These are phyloP conservation scores for Metaphire vulgaris DNA, from an alignment of 1,140 invertebrate species.

Conservation along the genomic window DNA sequence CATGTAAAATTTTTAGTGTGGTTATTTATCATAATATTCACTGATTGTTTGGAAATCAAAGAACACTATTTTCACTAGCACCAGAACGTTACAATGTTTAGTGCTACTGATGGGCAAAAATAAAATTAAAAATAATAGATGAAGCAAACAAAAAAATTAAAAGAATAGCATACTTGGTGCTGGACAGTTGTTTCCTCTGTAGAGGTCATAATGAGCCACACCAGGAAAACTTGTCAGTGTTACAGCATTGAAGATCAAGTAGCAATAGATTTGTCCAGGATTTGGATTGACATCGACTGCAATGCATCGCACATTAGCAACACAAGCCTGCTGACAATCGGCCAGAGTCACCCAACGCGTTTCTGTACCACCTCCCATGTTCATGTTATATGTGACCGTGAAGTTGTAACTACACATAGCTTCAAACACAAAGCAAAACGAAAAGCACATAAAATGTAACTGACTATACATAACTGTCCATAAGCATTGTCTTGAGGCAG, in stretches of 20 bases:
- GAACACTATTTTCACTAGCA: no score
- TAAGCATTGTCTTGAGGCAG: no score
- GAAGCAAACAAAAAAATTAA: no score
- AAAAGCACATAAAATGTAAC: no score
- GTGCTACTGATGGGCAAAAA: no score
- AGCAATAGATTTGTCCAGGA: not conserved
- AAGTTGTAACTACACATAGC: not conserved
- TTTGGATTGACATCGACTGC: conserved; percentile 11
- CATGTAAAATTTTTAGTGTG: no score
- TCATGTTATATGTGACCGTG: not conserved
- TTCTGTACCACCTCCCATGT: conserved; percentile 5
- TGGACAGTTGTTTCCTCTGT: not conserved
- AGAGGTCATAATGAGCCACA: conserved; percentile 17
- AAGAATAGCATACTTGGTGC: not conserved
- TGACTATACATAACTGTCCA: no score
- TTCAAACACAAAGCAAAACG: not conserved
- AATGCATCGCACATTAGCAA: not conserved
- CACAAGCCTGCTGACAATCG: not conserved
- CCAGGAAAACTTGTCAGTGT: not conserved
- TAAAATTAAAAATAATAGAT: no score
- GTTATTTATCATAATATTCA: no score
- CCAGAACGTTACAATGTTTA: no score
- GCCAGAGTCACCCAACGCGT: not conserved
- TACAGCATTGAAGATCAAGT: not conserved
- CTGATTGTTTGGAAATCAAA: no score